A percentile compares a stretch with the other conserved stretches of the same genome.
Conservation (phyloP, 2,888 invertebrate species). For the Acronicta leporina region DNA sequence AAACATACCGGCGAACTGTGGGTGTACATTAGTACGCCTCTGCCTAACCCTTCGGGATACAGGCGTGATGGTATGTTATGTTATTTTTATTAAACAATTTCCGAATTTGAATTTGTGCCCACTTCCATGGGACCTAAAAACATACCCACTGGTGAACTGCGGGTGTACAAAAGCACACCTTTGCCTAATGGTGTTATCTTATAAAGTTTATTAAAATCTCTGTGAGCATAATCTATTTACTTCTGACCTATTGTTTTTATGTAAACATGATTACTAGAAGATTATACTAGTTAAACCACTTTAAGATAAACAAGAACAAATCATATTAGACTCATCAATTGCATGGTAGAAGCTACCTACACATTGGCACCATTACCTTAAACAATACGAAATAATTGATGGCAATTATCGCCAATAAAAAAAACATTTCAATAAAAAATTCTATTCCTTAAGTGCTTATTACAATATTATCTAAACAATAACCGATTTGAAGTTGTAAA, state of each 20-base stretch:
- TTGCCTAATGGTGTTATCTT: too few relatives aligned
- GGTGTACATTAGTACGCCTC: too few relatives aligned
- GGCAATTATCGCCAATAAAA: constrained; percentile 42
- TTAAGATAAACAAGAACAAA: constrained; percentile 19
- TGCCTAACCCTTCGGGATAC: too few relatives aligned
- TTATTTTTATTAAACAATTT: too few relatives aligned
- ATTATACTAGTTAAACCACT: constrained; percentile 3
- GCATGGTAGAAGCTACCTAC: not conserved
- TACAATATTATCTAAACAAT: constrained; percentile 39
- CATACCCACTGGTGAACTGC: too few relatives aligned
- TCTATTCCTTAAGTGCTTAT: constrained; percentile 17
- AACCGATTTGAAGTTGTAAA: constrained; percentile 30
- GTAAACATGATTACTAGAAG: not conserved
- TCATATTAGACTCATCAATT: constrained; percentile 23
- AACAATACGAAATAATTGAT: constrained; percentile 46
- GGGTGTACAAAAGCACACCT: too few relatives aligned
- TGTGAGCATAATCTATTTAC: too few relatives aligned
- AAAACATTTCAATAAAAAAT: constrained; percentile 42
- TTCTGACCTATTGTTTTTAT: constrained; percentile 22
- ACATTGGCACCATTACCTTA: constrained; percentile 17
- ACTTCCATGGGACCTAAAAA: too few relatives aligned
- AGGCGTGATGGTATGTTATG: too few relatives aligned
- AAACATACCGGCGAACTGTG: too few relatives aligned
- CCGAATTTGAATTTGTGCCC: too few relatives aligned
- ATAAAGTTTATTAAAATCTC: too few relatives aligned